phyloP scores from a whole-genome alignment of 1,140 invertebrate genomes.

The Habropoda laboriosa region DNA sequence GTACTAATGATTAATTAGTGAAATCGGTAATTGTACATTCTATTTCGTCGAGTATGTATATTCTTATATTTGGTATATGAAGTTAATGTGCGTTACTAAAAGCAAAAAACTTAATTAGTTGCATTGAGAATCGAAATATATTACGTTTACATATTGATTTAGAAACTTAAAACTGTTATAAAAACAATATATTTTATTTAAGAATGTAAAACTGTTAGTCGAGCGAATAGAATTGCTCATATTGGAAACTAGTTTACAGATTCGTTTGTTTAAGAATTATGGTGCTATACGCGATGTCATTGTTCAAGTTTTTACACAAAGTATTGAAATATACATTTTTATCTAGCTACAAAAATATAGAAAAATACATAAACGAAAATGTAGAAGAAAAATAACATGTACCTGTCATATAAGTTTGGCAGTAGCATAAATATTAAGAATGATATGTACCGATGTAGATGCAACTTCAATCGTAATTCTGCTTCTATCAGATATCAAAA shows the following conservation, averaged over 20 bases:
- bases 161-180: neutral
- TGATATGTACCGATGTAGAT: neutral
- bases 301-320: slow-evolving; percentile 52
- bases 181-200: slow-evolving; percentile 3
- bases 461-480: slow-evolving; percentile 16
- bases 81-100: neutral
- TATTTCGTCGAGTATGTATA: neutral
- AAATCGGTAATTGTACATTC: slow-evolving; percentile 6
- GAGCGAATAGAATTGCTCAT: neutral
- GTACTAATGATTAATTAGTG: slow-evolving; percentile 17
- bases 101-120: neutral
- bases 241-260: slow-evolving; percentile 37
- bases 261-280: slow-evolving; percentile 35
- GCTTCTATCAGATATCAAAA: slow-evolving; percentile 13
- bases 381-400: neutral
- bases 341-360: slow-evolving; percentile 47
- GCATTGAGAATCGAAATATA: neutral
- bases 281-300: slow-evolving; percentile 36
- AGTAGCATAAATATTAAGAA: slow-evolving; percentile 14
- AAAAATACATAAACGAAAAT: neutral
- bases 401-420: slow-evolving; percentile 16
- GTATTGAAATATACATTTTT: slow-evolving; percentile 57
- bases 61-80: neutral
- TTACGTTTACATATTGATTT: neutral
- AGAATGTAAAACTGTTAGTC: slow-evolving; percentile 9